phyloP scores from a whole-genome alignment of 2,888 invertebrate species.

The Abrostola triplasia region DNA sequence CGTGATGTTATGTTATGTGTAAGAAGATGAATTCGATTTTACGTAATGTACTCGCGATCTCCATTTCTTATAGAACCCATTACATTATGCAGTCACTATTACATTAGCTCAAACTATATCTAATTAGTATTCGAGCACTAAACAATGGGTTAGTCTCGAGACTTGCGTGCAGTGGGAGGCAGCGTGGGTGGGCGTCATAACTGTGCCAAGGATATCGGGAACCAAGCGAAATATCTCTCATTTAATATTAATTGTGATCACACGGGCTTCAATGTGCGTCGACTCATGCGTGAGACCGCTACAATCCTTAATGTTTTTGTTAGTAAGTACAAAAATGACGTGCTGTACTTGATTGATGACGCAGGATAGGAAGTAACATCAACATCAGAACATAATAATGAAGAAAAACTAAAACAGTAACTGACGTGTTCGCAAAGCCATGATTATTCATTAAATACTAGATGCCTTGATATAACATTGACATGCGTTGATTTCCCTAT shows the following conservation, averaged over 20 bases:
- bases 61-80: conserved; percentile 12
- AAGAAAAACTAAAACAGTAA: too few relatives aligned
- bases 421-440: too few relatives aligned
- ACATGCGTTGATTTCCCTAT: too few relatives aligned
- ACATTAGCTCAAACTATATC: conserved; percentile 37
- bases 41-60: conserved; percentile 1
- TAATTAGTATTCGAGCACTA: conserved; percentile 35
- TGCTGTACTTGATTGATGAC: too few relatives aligned
- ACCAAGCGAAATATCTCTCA: conserved; percentile 51
- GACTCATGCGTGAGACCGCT: too few relatives aligned
- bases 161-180: conserved; percentile 64
- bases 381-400: too few relatives aligned
- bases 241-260: conserved; percentile 37
- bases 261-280: conserved; percentile 4
- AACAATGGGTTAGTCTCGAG: conserved; percentile 43
- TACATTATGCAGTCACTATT: conserved; percentile 3
- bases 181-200: conserved; percentile 68
- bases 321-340: too few relatives aligned
- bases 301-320: too few relatives aligned
- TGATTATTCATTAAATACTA: too few relatives aligned
- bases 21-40: not conserved
- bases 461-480: too few relatives aligned
- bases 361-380: too few relatives aligned
- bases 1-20: too few relatives aligned
- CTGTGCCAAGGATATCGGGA: conserved; percentile 80